These are phyloP conservation scores for Leptopterna dolabrata DNA, from an alignment of 2,888 invertebrate genomes.

Conservation along the genomic window DNA sequence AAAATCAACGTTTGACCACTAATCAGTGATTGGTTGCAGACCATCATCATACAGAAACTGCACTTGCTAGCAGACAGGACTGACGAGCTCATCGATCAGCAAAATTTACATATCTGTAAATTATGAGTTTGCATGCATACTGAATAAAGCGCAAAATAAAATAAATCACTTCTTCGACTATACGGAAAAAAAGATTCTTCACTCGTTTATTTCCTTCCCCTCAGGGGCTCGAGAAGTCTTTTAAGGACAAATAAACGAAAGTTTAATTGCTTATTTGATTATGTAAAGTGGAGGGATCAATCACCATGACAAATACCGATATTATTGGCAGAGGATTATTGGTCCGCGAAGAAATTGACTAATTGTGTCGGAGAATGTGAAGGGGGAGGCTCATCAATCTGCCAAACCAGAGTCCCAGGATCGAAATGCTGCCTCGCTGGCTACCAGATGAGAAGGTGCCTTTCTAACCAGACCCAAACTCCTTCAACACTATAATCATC, in stretches of 20 bases:
- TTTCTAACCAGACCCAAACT: background rate
- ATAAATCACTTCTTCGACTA: background rate
- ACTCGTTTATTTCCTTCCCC: background rate
- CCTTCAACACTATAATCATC: background rate
- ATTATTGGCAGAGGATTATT: background rate
- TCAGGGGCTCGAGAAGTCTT: background rate
- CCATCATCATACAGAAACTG: too few relatives aligned
- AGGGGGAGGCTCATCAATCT: background rate
- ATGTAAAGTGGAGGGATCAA: background rate
- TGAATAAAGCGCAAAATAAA: background rate
- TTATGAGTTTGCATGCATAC: too few relatives aligned
- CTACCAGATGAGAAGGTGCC: background rate
- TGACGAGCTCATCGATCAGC: too few relatives aligned
- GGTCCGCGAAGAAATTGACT: background rate
- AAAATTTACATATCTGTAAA: too few relatives aligned
- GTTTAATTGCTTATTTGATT: background rate
- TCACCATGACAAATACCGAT: background rate
- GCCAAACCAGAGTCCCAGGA: background rate
- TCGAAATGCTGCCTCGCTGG: background rate
- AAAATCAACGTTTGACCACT: too few relatives aligned
- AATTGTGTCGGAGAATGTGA: background rate
- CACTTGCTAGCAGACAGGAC: too few relatives aligned
- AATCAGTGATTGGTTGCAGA: too few relatives aligned
- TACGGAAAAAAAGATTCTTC: background rate
- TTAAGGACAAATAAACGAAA: background rate